phyloP scores from a whole-genome alignment of 2,113 vertebrate genomes.

The Cyanoliseus patagonus region DNA sequence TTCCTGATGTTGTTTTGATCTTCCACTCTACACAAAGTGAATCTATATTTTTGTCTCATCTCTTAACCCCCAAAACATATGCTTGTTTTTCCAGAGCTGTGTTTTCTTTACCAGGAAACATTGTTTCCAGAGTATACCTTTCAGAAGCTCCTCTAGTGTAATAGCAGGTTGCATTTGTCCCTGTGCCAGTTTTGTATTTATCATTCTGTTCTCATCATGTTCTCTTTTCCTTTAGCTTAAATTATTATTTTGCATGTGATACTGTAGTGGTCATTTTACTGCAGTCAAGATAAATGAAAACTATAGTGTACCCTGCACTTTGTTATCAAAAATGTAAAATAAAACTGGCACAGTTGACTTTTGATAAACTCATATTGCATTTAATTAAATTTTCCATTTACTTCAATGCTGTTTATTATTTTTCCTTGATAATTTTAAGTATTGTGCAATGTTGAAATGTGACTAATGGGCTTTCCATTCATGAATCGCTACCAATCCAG shows the following conservation, averaged over 20 bases:
- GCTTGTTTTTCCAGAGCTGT: neutral
- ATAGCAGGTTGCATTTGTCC: neutral
- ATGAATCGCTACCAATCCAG: neutral
- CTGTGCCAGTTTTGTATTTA: neutral
- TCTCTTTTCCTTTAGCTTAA: neutral
- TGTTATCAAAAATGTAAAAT: neutral
- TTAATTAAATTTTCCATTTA: slow-evolving; percentile 7
- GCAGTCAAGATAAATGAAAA: neutral
- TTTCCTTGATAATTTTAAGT: neutral
- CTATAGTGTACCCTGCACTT: neutral
- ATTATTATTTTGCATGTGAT: neutral
- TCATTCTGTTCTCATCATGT: neutral
- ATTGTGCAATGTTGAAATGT: neutral
- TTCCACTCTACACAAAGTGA: neutral
- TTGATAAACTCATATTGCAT: neutral
- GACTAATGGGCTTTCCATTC: neutral
- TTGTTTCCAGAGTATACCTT: neutral
- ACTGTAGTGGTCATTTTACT: neutral
- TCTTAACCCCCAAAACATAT: neutral
- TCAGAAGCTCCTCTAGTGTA: neutral
- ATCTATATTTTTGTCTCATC: neutral
- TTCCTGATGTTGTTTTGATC: neutral
- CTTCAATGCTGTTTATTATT: neutral
- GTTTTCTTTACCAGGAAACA: neutral
- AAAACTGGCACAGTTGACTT: neutral